phyloP scores from a whole-genome alignment of 1,140 invertebrate genomes.

The Planococcus citri region DNA sequence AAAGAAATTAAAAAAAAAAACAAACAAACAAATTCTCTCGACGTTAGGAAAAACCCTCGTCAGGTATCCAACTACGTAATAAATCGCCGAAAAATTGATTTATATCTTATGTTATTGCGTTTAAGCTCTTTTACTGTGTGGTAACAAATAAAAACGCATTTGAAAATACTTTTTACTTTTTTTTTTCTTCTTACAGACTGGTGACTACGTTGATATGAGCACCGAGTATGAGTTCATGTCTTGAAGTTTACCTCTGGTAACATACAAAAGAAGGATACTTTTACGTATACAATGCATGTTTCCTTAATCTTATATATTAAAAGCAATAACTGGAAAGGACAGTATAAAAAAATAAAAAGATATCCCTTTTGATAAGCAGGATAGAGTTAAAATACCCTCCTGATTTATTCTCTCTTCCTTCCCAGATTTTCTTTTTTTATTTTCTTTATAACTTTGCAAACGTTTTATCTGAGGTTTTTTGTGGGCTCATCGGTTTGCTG shows the following conservation, averaged over 20 bases:
- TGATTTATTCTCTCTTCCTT: conserved; percentile 16
- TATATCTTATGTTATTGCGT: conserved; percentile 3
- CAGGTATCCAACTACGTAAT: not conserved
- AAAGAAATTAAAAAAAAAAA: not conserved
- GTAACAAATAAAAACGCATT: conserved; percentile 17
- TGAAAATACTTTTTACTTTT: conserved; percentile 9
- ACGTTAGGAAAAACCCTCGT: not conserved
- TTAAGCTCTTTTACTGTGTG: not conserved
- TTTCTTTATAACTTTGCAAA: not conserved
- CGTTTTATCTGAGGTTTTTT: not conserved
- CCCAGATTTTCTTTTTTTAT: not conserved
- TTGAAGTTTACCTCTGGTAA: conserved; percentile 4
- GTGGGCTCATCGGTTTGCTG: not conserved
- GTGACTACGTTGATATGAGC: not conserved
- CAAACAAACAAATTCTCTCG: too few relatives aligned
- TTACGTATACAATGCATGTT: conserved; percentile 18
- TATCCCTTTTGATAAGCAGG: conserved; percentile 9
- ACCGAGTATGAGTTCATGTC: conserved; percentile 7
- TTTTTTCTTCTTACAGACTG: not conserved
- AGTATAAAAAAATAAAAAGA: conserved; percentile 10
- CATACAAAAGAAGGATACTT: conserved; percentile 5
- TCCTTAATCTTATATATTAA: conserved; percentile 20
- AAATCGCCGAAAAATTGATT: conserved; percentile 13
- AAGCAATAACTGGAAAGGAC: conserved; percentile 20
- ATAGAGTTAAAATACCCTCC: conserved; percentile 1